These are phyloP conservation scores for Phylloscopus trochilus DNA, from an alignment of 2,113 vertebrate genomes.

Conservation along the genomic window DNA sequence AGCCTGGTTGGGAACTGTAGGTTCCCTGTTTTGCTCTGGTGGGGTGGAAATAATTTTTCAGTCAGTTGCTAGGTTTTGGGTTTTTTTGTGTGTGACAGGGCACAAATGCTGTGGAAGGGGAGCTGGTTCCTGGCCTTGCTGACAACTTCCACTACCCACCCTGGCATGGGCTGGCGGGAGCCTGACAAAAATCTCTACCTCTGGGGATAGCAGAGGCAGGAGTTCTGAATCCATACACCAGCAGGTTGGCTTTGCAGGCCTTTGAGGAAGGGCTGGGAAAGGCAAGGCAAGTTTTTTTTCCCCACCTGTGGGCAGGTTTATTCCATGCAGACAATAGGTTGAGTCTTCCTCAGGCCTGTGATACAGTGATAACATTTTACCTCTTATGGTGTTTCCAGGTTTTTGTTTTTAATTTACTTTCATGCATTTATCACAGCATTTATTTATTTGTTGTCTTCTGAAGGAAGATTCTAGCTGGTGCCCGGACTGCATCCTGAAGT, in stretches of 20 bases:
- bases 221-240: neutral
- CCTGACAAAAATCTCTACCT: neutral
- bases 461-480: neutral
- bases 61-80: neutral
- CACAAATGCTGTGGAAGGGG: neutral
- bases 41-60: neutral
- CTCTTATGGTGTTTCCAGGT: neutral
- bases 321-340: neutral
- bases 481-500: neutral
- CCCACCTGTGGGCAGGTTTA: neutral
- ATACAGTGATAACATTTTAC: neutral
- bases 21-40: neutral
- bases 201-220: neutral
- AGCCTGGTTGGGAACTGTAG: too few species aligned
- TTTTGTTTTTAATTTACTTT: neutral
- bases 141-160: neutral
- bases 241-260: neutral
- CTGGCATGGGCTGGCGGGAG: neutral
- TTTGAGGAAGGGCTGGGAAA: neutral
- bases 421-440: neutral
- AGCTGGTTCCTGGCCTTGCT: neutral
- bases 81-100: neutral
- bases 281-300: neutral
- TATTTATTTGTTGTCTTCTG: neutral
- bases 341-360: neutral